Evolutionary conservation across 23 tunicate genomes (phyloP).

Genomic region (Ciona savignyi): DNA sequence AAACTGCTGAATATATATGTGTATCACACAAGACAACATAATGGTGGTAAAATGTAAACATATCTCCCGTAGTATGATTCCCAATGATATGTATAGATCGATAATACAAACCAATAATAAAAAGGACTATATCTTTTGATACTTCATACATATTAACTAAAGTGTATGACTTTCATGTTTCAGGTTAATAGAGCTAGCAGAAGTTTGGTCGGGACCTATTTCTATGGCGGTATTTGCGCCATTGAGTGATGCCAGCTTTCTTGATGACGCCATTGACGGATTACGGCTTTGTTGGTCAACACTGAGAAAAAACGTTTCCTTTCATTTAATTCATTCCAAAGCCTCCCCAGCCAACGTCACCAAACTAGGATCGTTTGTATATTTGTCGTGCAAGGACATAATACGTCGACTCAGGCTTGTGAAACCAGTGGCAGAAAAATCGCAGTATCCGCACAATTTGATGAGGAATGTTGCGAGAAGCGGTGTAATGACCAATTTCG

Average conservation of each 20-base stretch:
- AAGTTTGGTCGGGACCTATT: conserved; percentile 91
- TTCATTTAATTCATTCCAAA: conserved; percentile 59
- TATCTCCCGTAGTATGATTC: too few relatives aligned
- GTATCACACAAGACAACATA: too few relatives aligned
- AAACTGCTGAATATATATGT: too few relatives aligned
- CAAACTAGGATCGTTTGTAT: conserved; percentile 51
- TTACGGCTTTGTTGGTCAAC: conserved; percentile 84
- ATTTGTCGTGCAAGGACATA: conserved; percentile 80
- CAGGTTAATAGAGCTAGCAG: conserved; percentile 47
- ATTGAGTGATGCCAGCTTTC: conserved; percentile 67
- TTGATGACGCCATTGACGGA: conserved; percentile 96
- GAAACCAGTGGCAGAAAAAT: not conserved
- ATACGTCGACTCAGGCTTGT: conserved; percentile 30
- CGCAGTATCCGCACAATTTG: conserved; percentile 75
- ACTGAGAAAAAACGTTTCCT: conserved; percentile 36
- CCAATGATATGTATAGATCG: too few relatives aligned
- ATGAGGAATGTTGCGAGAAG: conserved; percentile 79
- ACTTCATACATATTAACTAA: too few relatives aligned
- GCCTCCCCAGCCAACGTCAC: conserved; percentile 48
- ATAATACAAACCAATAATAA: too few relatives aligned
- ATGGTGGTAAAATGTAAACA: too few relatives aligned
- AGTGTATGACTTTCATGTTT: too few relatives aligned
- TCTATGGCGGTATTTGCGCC: conserved; percentile 90
- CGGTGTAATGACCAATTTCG: conserved; percentile 53
- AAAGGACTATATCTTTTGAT: too few relatives aligned